Evolutionary conservation across 2,888 invertebrate species (phyloP), one percentile per base, ranked within the genome.

Genomic region (Xanthorhoe designata): DNA sequence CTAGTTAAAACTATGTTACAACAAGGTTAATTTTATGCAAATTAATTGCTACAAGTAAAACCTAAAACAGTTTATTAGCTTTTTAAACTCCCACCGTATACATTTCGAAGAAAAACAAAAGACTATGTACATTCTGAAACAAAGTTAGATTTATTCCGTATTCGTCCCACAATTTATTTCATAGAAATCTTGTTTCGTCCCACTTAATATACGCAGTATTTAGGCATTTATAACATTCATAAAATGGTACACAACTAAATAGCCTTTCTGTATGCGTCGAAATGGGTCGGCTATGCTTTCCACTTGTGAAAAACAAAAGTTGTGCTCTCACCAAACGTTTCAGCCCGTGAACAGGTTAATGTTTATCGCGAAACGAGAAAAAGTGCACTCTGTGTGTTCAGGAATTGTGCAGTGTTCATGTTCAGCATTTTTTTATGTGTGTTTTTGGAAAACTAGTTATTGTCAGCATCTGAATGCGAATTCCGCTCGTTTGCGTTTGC

Each of bases 281-380:
- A 83, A 81, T 78, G 69, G 77, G 78, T 77, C 75, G 76, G 73
- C 77, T 78, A 78, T 82, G 80, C 76, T 82, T 80, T 76, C 74
- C 68, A 74, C 74, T 68, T 58, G 53, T 38, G 63, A 75, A 82
- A 81, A 81, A 85, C 80, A 85, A 81, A 82, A 79, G 79, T 82
- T 84, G 82, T 77, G 80, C 13, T 18, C 83, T 80, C 75, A 75
- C 79, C 73, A 74, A 75, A 66, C 78, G 79, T 85, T 86, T 84
- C 80, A 81, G 84, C 80, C 84, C 83, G 83, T 83, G 80, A 84
- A 75, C 81, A 83, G 81, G 86, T 86, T 84, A 86, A 85, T 87
- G 82, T 84, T 83, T 78, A 82, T 82, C 80, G 80, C 78, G 76
- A 80, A 62, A 55, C 47, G 55, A 35, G 38, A 83, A 80, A 64